These are phyloP conservation scores for Heterodera schachtii DNA, from an alignment of 1,140 invertebrate species.

Conservation along the genomic window DNA sequence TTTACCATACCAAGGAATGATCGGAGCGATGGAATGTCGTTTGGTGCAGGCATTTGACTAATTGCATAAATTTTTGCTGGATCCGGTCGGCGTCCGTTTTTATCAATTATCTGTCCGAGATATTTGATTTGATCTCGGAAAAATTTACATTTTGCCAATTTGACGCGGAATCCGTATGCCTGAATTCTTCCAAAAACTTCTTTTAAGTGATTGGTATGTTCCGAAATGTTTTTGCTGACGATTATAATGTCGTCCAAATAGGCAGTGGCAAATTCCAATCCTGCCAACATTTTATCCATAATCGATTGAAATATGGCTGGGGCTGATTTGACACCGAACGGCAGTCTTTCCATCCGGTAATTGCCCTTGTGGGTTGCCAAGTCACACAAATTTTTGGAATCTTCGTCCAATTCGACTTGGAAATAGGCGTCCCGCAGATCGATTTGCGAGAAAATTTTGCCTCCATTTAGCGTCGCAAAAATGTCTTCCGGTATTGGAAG, in stretches of 20 bases:
- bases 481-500: too few relatives aligned
- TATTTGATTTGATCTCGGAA: constrained; percentile 68
- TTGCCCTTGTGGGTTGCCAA: constrained; percentile 23
- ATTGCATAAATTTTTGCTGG: background rate
- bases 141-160: constrained; percentile 55
- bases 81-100: constrained; percentile 7
- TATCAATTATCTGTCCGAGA: constrained; percentile 3
- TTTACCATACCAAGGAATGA: constrained; percentile 29
- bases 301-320: constrained; percentile 10
- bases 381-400: constrained; percentile 30
- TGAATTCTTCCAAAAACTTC: too few relatives aligned
- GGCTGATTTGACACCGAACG: constrained; percentile 26
- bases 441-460: too few relatives aligned
- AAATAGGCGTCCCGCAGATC: constrained; percentile 42
- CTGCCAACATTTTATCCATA: background rate
- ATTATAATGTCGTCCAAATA: constrained; percentile 61
- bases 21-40: background rate
- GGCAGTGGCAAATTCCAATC: constrained; percentile 22
- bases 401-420: constrained; percentile 40
- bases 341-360: constrained; percentile 17
- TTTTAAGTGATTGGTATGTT: constrained; percentile 66
- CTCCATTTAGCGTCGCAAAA: too few relatives aligned
- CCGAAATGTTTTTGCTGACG: too few relatives aligned
- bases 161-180: background rate
- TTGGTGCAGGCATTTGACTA: background rate